Percentiles rank a stretch among this genome's conserved stretches.
Evolutionary conservation across 2,113 vertebrate genomes (phyloP).

Genomic region (Brachirus orientalis): DNA sequence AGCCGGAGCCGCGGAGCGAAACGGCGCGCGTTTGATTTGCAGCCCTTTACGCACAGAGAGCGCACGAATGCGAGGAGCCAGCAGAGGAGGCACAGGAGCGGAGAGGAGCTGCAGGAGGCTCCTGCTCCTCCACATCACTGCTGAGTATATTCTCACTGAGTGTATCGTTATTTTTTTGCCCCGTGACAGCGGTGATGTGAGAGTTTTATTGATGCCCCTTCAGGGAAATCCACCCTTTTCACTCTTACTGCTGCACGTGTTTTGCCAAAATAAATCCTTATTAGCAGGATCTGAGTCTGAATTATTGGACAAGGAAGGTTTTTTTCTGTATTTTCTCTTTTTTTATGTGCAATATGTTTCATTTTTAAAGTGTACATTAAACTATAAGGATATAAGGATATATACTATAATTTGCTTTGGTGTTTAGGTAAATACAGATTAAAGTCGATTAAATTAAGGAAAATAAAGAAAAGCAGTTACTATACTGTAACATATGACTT

Average conservation of each 20-base stretch:
- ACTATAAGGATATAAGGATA: no score
- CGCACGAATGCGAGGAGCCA: constrained; percentile 64
- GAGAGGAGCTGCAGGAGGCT: constrained; percentile 21
- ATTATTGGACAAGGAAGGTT: constrained; percentile 41
- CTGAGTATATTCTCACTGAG: constrained; percentile 19
- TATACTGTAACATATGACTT: no score
- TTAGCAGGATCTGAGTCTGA: constrained; percentile 38
- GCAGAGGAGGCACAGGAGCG: constrained; percentile 38
- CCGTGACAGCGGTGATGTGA: constrained; percentile 49
- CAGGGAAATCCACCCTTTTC: constrained; percentile 42
- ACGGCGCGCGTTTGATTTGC: constrained; percentile 81
- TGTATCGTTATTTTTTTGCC: constrained; percentile 22
- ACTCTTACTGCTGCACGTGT: constrained; percentile 18
- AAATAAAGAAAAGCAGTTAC: no score
- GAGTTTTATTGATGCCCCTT: constrained; percentile 65
- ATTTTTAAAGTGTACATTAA: no score
- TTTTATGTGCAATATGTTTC: no score
- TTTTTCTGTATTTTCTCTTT: no score
- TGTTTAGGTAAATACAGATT: no score
- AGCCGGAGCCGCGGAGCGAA: constrained; percentile 73
- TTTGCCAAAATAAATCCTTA: constrained; percentile 57
- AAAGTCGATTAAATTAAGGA: no score
- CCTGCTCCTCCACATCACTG: constrained; percentile 50
- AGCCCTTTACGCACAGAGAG: constrained; percentile 61
- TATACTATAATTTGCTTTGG: no score